Percentiles rank a stretch among this genome's conserved stretches.
Conservation (phyloP, 37 sponge, comb jelly and placozoan genomes). For the Amphimedon queenslandica region DNA sequence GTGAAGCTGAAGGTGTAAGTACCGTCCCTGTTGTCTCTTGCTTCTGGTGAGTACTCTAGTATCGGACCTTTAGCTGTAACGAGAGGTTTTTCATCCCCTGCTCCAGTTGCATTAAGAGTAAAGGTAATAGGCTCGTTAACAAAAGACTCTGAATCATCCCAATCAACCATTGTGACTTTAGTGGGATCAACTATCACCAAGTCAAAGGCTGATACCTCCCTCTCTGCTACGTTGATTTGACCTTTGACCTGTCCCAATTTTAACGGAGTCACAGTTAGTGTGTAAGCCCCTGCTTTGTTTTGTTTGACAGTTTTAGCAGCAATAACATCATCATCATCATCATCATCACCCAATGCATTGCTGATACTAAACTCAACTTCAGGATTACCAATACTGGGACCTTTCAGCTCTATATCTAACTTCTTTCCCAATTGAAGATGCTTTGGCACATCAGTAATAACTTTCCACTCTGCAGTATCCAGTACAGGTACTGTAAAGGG, state of each 20-base stretch:
- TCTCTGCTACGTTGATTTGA: no score
- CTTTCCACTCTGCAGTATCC: slow-evolving; percentile 52
- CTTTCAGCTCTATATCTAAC: slow-evolving; percentile 23
- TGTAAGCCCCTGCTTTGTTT: slow-evolving; percentile 1
- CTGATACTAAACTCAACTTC: no score
- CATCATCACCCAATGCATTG: not conserved
- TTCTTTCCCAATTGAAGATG: slow-evolving; percentile 32
- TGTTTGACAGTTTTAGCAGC: not conserved
- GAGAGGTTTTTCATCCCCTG: slow-evolving; percentile 42
- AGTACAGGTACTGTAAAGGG: slow-evolving; percentile 52
- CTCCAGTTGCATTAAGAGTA: slow-evolving; percentile 31
- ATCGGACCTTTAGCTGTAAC: slow-evolving; percentile 56
- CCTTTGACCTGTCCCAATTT: no score
- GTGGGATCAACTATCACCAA: no score
- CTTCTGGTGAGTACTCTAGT: slow-evolving; percentile 42
- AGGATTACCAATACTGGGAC: no score
- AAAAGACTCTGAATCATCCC: slow-evolving; percentile 2
- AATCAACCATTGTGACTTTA: slow-evolving; percentile 42
- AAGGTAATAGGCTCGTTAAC: slow-evolving; percentile 55
- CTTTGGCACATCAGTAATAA: slow-evolving; percentile 34
- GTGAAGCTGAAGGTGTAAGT: slow-evolving; percentile 37
- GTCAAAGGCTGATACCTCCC: no score
- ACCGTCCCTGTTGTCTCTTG: slow-evolving; percentile 42
- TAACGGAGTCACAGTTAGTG: no score
- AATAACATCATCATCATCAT: not conserved